Evolutionary conservation across 2,113 vertebrate genomes (phyloP), one percentile per base, ranked within the genome.

Genomic region (Limanda limanda): DNA sequence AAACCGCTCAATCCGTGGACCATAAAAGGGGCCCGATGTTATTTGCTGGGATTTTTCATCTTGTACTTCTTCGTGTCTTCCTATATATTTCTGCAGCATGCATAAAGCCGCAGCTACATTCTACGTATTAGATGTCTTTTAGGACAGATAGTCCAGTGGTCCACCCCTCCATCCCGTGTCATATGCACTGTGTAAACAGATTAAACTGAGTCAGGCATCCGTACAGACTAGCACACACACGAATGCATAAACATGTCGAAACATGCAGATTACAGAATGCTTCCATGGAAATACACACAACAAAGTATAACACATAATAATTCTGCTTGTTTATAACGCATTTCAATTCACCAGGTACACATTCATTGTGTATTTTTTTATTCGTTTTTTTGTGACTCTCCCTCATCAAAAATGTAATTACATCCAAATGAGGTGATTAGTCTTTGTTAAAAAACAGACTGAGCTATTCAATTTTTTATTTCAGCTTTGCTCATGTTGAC

Each of bases 371-470:
- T 31, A 8, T 31, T 55, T 31, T 70, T 31, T 76, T 59, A 66
- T 45, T 76, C n/a, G 47, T 20, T 69, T 54, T 74, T 79, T 70
- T 70, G 25, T 74, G 55, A 72, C 48, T 83, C 24, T 61, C 1
- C 17, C 31, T 72, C 42, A 68, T 70, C 20, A 13, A 45, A 82
- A 74, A 76, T 74, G 25, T n/a, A 67, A 52, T 78, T 78, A 10
- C 25, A 58, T 35, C 12, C 66, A 85, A 85, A 68, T 79, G 10
- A 79, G 74, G 74, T 63, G 57, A 86, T 85, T 80, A 64, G 66
- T 81, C 78, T 81, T 83, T 59, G 60, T 81, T 82, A 47, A 69
- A 81, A 51, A 51, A 75, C 25, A 15, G 14, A 25, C 51, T 35
- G 35, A 67, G 21, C 31, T 10, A 21, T 45, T 71, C 48, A 64